Base-by-base conservation (phyloP, 1,140 invertebrate species). In the Coelopa frigida region DNA sequence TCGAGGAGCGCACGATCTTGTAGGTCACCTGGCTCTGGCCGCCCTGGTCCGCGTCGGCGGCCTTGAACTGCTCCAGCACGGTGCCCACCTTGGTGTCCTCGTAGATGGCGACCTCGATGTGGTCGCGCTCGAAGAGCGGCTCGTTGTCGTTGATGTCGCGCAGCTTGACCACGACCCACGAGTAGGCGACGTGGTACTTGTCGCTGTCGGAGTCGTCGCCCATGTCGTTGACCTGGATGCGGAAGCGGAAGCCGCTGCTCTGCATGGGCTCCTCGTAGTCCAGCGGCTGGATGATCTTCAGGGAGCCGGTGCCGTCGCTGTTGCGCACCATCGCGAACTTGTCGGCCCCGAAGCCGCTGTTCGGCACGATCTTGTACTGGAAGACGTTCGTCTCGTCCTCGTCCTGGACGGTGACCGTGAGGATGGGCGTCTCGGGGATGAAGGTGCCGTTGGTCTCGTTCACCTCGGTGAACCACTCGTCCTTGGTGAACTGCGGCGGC, bases 251-350 rank as follows among this genome's bases (percentile, higher is more conserved):
- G 14, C 78, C 78, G 50, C 74, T 73, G 33, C 77, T 74, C 53
- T 79, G 76, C 45, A 74, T 59, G 8, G 68, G 68, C 64, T 80
- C 76, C 62, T 79, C 78, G 51, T 73, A 79, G 60, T 79, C 78
- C 12, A 79, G 58, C 0, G 76, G 76, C 55, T 80, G 78, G 22
- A 79, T 75, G 42, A 81, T 78, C 64, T 80, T 81, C n/a, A 81
- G 64, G 0, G 79, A 81, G 4, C 79, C 79, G 0, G 79, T 80
- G 2, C 79, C 80, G 58, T 81, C 79, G 42, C 70, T 76, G 55
- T 81, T 81, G 21, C 77, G 70, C 4, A 80, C 76, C 79, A 81
- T 81, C 12, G 77, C 77, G 57, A 81, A 81, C 54, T 80, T 80
- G 46, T 81, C 79, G 8, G 79, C 74, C 8, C 79, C 79, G 53